A percentile compares a stretch with the other conserved stretches of the same genome.
Conservation (phyloP, 2,113 vertebrate genomes). For the Ellobius talpinus region DNA sequence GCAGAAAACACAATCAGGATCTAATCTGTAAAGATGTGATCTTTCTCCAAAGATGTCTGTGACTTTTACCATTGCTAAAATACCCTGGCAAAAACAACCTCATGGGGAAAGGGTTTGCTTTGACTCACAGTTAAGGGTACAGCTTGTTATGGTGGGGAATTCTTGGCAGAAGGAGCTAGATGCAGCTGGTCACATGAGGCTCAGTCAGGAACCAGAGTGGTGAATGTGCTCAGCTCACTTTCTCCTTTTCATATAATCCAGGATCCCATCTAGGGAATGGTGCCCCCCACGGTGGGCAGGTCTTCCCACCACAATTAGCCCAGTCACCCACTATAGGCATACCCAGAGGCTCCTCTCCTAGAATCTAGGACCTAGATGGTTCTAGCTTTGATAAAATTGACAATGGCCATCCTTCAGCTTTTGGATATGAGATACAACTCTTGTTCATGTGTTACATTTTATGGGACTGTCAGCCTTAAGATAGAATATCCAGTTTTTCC, state of each 20-base stretch:
- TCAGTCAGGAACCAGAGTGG: background rate
- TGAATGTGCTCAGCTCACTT: background rate
- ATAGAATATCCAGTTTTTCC: background rate
- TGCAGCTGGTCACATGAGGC: background rate
- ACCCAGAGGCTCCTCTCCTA: background rate
- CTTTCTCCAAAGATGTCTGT: background rate
- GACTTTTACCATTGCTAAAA: background rate
- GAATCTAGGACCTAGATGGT: background rate
- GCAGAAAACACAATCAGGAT: conserved; percentile 13
- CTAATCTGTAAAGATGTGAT: background rate
- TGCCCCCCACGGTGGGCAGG: background rate
- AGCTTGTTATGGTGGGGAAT: background rate
- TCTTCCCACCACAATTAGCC: background rate
- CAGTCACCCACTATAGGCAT: background rate
- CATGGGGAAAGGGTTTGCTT: background rate
- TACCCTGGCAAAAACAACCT: background rate
- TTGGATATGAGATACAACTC: background rate
- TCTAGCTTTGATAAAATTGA: too few species aligned
- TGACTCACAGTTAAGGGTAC: background rate
- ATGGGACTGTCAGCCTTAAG: background rate
- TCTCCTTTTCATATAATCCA: background rate
- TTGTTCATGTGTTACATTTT: background rate
- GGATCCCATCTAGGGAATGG: background rate
- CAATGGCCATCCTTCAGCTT: background rate
- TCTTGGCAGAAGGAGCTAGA: background rate